Percentiles rank a stretch among this genome's conserved stretches.
These are phyloP conservation scores for Gryon sp. DNA, from an alignment of 1,140 invertebrate species.

Conservation along the genomic window DNA sequence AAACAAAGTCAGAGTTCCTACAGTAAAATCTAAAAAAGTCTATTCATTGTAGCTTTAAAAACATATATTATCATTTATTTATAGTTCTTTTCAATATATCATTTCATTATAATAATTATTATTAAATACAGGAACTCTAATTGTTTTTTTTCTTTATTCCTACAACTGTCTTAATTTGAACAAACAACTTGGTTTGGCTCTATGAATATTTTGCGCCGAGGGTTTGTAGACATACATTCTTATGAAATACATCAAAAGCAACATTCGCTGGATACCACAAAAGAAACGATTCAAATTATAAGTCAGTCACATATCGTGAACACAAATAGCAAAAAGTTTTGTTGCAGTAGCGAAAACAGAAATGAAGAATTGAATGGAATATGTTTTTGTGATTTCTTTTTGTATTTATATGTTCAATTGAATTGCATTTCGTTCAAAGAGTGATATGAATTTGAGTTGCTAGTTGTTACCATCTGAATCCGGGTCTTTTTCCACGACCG, in stretches of 20 bases:
- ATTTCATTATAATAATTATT: no score
- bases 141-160: no score
- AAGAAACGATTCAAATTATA: slow-evolving; percentile 7
- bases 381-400: no score
- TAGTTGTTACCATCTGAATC: slow-evolving; percentile 77
- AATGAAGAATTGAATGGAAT: slow-evolving; percentile 24
- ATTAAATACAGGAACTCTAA: no score
- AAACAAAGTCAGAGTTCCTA: no score
- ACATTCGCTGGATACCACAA: slow-evolving; percentile 24
- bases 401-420: slow-evolving; percentile 21
- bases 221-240: slow-evolving; percentile 29
- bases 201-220: no score
- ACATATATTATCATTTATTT: no score
- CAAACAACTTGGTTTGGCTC: slow-evolving; percentile 11
- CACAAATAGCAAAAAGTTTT: slow-evolving; percentile 14
- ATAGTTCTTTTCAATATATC: no score
- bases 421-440: slow-evolving; percentile 21
- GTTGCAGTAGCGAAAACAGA: slow-evolving; percentile 22
- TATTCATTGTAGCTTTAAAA: no score
- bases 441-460: slow-evolving; percentile 71
- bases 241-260: slow-evolving; percentile 28
- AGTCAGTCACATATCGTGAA: not conserved
- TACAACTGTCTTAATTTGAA: slow-evolving; percentile 12
- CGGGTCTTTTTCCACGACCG: slow-evolving; percentile 69
- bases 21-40: no score